Conservation (phyloP, 2,888 invertebrate genomes). For the Acrobasis repandana region DNA sequence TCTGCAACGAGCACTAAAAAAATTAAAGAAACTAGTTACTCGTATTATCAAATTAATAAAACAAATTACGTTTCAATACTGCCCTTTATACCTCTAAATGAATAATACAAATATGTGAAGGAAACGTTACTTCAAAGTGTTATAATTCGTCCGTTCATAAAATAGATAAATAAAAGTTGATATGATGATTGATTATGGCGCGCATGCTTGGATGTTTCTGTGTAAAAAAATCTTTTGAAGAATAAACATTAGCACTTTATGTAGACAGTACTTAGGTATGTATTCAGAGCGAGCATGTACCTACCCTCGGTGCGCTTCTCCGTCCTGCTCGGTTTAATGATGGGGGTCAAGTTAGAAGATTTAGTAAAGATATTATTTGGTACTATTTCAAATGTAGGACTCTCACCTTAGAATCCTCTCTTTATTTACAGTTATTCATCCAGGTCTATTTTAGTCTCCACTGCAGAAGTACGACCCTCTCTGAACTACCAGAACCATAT, state of each 20-base stretch:
- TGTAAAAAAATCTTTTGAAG: constrained; percentile 19
- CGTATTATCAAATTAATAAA: no score
- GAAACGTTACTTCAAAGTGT: background rate
- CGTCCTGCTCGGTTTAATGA: constrained; percentile 52
- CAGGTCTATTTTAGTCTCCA: no score
- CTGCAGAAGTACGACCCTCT: no score
- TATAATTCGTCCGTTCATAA: constrained; percentile 1
- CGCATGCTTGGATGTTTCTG: constrained; percentile 1
- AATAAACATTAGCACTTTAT: constrained; percentile 26
- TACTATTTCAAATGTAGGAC: no score
- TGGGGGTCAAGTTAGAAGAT: constrained; percentile 39
- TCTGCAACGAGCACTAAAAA: no score
- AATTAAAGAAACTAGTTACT: no score
- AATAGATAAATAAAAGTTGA: constrained; percentile 9
- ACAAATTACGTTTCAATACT: background rate
- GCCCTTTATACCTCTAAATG: background rate
- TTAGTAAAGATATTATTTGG: background rate
- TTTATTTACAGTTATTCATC: background rate
- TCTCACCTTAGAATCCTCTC: no score
- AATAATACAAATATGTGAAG: constrained; percentile 3
- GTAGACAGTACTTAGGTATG: constrained; percentile 25
- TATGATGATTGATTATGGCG: constrained; percentile 16
- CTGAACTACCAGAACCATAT: no score
- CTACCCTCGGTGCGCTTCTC: constrained; percentile 44
- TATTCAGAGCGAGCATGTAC: constrained; percentile 24